These are phyloP conservation scores for Cynopterus brachyotis DNA, from an alignment of 2,113 vertebrate genomes.

Conservation along the genomic window DNA sequence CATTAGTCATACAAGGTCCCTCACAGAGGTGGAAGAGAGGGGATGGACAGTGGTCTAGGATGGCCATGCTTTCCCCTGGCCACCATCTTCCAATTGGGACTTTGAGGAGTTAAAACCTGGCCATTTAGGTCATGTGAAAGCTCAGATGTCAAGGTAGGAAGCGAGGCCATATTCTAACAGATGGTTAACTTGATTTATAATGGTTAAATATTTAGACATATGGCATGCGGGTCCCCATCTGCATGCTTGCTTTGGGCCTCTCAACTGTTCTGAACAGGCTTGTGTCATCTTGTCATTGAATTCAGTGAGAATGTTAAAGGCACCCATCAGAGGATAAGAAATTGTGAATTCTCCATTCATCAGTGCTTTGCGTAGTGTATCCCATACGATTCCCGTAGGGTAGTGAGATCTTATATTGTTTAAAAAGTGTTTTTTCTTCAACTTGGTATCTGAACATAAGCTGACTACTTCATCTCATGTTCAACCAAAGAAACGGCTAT, in stretches of 20 bases:
- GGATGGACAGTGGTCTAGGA: neutral
- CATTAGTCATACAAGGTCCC: neutral
- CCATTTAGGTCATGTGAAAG: neutral
- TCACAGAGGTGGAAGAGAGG: neutral
- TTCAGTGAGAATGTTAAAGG: neutral
- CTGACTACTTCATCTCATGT: neutral
- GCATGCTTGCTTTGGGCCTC: neutral
- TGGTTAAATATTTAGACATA: slow-evolving; percentile 11
- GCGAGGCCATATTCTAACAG: neutral
- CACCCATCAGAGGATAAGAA: neutral
- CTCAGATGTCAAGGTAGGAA: neutral
- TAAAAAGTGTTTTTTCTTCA: neutral
- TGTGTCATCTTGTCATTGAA: neutral
- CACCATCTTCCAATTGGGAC: neutral
- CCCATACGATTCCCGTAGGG: neutral
- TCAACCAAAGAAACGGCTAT: neutral
- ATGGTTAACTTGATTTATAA: slow-evolving; percentile 37
- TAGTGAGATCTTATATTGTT: neutral
- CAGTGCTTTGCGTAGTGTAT: neutral
- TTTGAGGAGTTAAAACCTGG: neutral
- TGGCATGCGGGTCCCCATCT: neutral
- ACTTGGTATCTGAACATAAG: neutral
- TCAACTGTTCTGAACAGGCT: neutral
- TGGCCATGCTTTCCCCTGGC: neutral
- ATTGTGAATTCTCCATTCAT: neutral